Evolutionary conservation across 2,888 invertebrate species (phyloP), one percentile per base, ranked within the genome.

Genomic region (Ommatoiulus sabulosus): DNA sequence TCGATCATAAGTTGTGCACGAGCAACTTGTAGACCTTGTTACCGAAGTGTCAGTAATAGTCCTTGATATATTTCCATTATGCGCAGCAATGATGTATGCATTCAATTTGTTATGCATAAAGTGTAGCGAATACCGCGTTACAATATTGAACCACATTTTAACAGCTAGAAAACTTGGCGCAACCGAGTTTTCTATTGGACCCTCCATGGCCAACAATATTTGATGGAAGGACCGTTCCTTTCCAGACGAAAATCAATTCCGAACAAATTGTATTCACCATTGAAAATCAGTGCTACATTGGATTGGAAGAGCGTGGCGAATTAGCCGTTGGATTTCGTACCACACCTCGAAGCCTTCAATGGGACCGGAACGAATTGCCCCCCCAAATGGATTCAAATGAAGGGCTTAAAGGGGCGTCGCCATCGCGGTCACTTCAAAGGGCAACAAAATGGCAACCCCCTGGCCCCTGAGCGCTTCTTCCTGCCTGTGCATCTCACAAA

Each of bases 341-440:
- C 80, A 43, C 80, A 80, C 80, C 80, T 80, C 80, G 80, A 80
- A 43, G 15, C 80, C 80, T 35, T 80, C 80, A 80, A 80, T 35
- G 35, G 80, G 80, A 80, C 80, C 80, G 35, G 80, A 80, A 35
- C 80, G 80, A 80, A 80, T 80, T 43, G 8, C 15, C 35, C 80
- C 44, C 86, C 86, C 44, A 44, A 46, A 86, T 46, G 86, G 86
- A 86, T 24, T 24, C 44, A 44, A 44, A 44, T 24, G 46, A 86
- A 86, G 86, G 86, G 86, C 86, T 86, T 86, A 86, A 84, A 86
- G 86, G 24, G 86, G 86, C 86, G 86, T 86, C 48, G 48, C 86
- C 46, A 44, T 44, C 3, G 86, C 86, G 86, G 86, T 86, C n/a
- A 44, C 86, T 46, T 86, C 86, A 86, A 86, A 86, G 86, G 46